These are phyloP conservation scores for Diplodus puntazzo DNA, from an alignment of 2,797 vertebrate genomes.

Conservation along the genomic window DNA sequence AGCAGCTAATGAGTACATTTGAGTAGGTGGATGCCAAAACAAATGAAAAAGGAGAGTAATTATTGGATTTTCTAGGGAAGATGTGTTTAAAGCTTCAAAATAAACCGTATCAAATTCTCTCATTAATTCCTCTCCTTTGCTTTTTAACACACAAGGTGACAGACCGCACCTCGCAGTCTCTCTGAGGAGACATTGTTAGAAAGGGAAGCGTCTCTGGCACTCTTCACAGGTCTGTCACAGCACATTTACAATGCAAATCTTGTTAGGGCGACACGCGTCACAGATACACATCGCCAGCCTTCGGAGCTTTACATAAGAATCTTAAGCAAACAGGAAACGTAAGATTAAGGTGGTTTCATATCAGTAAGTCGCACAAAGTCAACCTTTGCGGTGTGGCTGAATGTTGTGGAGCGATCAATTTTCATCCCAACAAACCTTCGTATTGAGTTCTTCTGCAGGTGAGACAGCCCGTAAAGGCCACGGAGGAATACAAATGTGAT, in stretches of 20 bases:
- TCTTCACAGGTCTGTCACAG: not conserved
- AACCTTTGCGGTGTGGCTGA: not conserved
- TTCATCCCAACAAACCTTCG: not conserved
- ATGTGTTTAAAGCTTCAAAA: no score
- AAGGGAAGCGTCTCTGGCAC: not conserved
- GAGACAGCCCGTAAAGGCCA: not conserved
- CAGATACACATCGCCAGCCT: not conserved
- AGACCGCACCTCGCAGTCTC: not conserved
- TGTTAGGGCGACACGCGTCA: not conserved
- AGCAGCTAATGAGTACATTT: not conserved
- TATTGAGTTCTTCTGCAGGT: not conserved
- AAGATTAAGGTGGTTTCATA: not conserved
- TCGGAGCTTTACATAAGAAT: not conserved
- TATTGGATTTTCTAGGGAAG: no score
- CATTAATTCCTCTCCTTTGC: not conserved
- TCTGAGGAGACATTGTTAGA: slow-evolving; percentile 7
- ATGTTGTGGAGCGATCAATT: slow-evolving; percentile 1
- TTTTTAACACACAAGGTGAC: not conserved
- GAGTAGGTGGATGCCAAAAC: not conserved
- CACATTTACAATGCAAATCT: slow-evolving; percentile 68
- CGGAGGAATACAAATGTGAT: slow-evolving; percentile 18
- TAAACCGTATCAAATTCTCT: no score
- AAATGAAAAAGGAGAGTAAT: no score
- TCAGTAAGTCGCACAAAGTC: not conserved
- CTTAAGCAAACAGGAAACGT: slow-evolving; percentile 23